Base-by-base conservation (phyloP, 2,888 invertebrate species). In the Ectobius pallidus region DNA sequence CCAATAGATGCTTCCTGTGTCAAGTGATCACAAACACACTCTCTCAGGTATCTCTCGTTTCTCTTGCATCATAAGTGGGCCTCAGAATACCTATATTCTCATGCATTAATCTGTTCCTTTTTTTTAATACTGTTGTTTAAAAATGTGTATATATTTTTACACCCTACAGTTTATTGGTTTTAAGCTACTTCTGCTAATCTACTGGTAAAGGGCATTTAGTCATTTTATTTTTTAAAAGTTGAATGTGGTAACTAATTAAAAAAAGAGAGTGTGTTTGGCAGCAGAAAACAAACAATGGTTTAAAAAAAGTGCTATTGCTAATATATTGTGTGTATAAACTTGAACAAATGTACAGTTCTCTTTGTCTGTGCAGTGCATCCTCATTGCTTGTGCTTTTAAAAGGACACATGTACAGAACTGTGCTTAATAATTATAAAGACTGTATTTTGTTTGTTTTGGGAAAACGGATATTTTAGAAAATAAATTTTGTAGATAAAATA, bases 381-480 rank as follows among this genome's bases (percentile, higher is more conserved):
- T 72, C 69, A 49, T 72, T 67, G 72, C 72, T 72, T 72, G 68
- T 69, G 72, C 72, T 72, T 72, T 58, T 67, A 58, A 61, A 72
- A 30, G 68, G 72, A 68, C 62, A 68, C 68, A 67, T 49, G 49
- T 72, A 72, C 69, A 69, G 44, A 71, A 25, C 18, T 32, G 27
- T 62, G 58, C 65, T 65, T 65, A 22, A n/a, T n/a, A n/a, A 30
- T 46, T 46, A 46, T 46, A 46, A 65, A 46, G 65, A 65, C 65
- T 65, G 65, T 44, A 39, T 65, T 65, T 27, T 27, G 42, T 65
- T 65, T 32, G n/a, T 63, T 39, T 63, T 22, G 42, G 20, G 30
- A 25, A 42, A 30, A 46, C 39, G 65, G 65, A 46, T 65, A 65
- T 65, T 46, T 42, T 44, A 44, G 30, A 65, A 46, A 65, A 63